Evolutionary conservation across 2,888 invertebrate species (phyloP), one percentile per base, ranked within the genome.

Genomic region (Drosophila diplacantha): DNA sequence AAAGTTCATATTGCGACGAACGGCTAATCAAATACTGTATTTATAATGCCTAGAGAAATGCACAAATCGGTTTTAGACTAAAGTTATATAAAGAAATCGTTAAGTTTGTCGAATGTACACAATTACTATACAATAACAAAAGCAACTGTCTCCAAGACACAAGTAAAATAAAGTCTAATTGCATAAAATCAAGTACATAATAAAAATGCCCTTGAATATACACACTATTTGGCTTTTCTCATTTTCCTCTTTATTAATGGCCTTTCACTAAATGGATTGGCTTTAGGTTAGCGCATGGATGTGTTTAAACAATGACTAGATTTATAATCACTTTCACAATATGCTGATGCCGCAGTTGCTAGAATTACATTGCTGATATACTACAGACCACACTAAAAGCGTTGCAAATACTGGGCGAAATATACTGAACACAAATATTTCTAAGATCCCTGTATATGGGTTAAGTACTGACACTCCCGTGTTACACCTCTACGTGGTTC

Each of bases 401-500:
- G 64, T 66, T 37, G 68, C 58, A 68, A 63, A 73, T 69, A 73
- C 72, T 73, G 58, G 63, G 54, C 72, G 63, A 60, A 55, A 51
- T 51, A 72, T 49, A 71, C 72, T 73, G 61, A 43, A 53, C 59
- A 62, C 26, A 65, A 71, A 71, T 70, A 78, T 65, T 62, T 63
- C 63, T 65, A 57, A 53, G 49, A 16, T 71, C 62, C 67, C 72
- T 83, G 65, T 70, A 78, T 32, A 53, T 63, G 56, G 63, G 39
- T 50, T 58, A 26, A 44, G 50, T 57, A 51, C 39, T 51, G 18
- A 20, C 26, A 9, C 16, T n/a, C 34, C 39, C 29, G 24, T 29
- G 16, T 76, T 75, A 87, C 54, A 75, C 82, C 64, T 85, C 86
- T 37, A 85, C 81, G 68, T 88, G 86, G 75, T 87, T 87, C 54